Base-by-base conservation (phyloP, 2,797 vertebrate genomes). In the Manis crassicaudata region DNA sequence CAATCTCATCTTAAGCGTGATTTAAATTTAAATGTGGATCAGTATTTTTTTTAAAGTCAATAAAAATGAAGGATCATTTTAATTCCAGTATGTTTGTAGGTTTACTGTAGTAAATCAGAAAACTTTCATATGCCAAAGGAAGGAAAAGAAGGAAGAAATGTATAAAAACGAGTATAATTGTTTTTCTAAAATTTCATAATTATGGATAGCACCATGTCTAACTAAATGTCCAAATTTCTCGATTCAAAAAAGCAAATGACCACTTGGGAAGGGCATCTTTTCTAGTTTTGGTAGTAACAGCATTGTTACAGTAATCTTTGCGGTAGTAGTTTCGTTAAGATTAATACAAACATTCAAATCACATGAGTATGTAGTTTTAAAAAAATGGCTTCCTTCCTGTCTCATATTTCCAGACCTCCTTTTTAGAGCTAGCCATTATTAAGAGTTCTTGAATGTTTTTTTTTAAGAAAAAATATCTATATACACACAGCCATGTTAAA, bases 201-300 rank as follows among this genome's bases (percentile, higher is more conserved):
- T n/a, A 97, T 97, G 93, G 95, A 97, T 46, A 97, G 67, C 40
- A 92, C 82, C 84, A 73, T 82, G 97, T 97, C 95, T 97, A 92
- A 90, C 87, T 60, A 96, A 97, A 93, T 79, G 94, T 72, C 43
- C 65, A 94, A 92, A 92, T 95, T 97, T 97, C 27, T 43, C 94
- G 97, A 96, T 98, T 97, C 27, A 83, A 83, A 94, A 80, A 62
- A 94, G 17, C 62, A 81, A 25, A 79, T 82, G 65, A 85, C 17
- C 89, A 62, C 29, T 62, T 16, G 54, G 88, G 52, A 83, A 56
- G 32, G 65, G 3, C 52, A 18, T 68, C n/a, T 72, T 46, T 35
- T 96, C 29, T 72, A 76, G 7, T 90, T 79, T 95, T 73, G 40
- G 27, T 67, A 79, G 46, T 17, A 70, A 14, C 7, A 73, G 11